Evolutionary conservation across 2,797 vertebrate genomes (phyloP).

Genomic region (Alosa sapidissima): DNA sequence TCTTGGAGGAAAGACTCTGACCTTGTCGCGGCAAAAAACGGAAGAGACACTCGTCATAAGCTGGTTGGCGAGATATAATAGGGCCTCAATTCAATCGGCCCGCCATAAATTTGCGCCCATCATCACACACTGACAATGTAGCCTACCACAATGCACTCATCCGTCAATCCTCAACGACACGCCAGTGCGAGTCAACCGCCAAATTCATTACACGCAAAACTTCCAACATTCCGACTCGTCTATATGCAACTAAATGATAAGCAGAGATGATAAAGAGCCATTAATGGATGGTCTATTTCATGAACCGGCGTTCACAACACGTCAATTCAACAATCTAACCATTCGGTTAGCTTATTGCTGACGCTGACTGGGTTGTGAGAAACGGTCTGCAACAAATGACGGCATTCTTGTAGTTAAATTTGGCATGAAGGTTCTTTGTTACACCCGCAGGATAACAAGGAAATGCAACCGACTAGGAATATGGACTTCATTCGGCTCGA

Average conservation of each 20-base stretch:
- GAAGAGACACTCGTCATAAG: not conserved
- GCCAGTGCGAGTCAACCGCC: slow-evolving; percentile 5
- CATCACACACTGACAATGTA: slow-evolving; percentile 31
- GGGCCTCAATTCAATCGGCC: slow-evolving; percentile 41
- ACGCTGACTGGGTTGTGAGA: slow-evolving; percentile 12
- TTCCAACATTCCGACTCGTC: not conserved
- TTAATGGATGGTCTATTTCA: not conserved
- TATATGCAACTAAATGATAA: not conserved
- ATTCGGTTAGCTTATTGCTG: not conserved
- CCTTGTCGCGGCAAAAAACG: slow-evolving; percentile 35
- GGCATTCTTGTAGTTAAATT: slow-evolving; percentile 25
- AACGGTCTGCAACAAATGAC: slow-evolving; percentile 14
- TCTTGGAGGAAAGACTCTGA: slow-evolving; percentile 22
- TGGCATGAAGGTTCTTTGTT: slow-evolving; percentile 24
- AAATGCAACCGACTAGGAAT: not conserved
- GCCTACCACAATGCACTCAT: slow-evolving; percentile 22
- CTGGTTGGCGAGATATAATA: slow-evolving; percentile 18
- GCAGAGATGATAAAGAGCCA: not conserved
- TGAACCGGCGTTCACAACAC: not conserved
- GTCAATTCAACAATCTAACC: not conserved
- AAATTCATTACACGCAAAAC: slow-evolving; percentile 15
- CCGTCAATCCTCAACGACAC: slow-evolving; percentile 19
- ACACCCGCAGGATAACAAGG: slow-evolving; percentile 9
- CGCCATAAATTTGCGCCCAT: slow-evolving; percentile 38
- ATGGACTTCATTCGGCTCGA: not conserved